Conservation (phyloP, 2,888 invertebrate genomes). For the Dasysyrphus tricinctus region DNA sequence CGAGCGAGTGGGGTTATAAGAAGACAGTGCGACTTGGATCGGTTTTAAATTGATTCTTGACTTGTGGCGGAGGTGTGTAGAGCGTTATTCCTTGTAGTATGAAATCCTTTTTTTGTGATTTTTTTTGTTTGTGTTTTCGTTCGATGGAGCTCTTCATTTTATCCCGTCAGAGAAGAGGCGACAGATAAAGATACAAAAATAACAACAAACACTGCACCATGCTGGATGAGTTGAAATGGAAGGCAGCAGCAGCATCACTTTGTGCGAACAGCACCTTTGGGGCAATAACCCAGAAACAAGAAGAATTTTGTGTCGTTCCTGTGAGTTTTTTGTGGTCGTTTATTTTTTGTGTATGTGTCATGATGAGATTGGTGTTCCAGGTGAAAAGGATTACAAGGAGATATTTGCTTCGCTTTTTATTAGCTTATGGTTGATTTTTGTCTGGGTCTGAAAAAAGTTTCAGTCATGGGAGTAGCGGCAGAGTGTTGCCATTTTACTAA, state of each 20-base stretch:
- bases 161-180: constrained; percentile 37
- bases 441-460: not conserved
- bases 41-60: constrained; percentile 39
- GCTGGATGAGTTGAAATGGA: constrained; percentile 21
- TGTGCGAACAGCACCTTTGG: constrained; percentile 49
- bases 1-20: constrained; percentile 1
- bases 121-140: constrained; percentile 26
- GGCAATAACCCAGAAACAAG: constrained; percentile 75
- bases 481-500: not conserved
- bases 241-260: constrained; percentile 35
- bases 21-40: constrained; percentile 15
- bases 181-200: constrained; percentile 54
- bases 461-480: not conserved
- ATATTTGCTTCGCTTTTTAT: constrained; percentile 43
- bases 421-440: not conserved
- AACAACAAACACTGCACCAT: not conserved
- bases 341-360: constrained; percentile 24
- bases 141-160: constrained; percentile 58
- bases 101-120: constrained; percentile 7
- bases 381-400: constrained; percentile 69
- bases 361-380: constrained; percentile 40
- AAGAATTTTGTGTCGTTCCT: constrained; percentile 44
- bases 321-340: constrained; percentile 7
- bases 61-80: constrained; percentile 47
- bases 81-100: constrained; percentile 27